A percentile compares a stretch with the other conserved stretches of the same genome.
Evolutionary conservation across 1,140 invertebrate genomes (phyloP).

Genomic region (Eriocheir sinensis): DNA sequence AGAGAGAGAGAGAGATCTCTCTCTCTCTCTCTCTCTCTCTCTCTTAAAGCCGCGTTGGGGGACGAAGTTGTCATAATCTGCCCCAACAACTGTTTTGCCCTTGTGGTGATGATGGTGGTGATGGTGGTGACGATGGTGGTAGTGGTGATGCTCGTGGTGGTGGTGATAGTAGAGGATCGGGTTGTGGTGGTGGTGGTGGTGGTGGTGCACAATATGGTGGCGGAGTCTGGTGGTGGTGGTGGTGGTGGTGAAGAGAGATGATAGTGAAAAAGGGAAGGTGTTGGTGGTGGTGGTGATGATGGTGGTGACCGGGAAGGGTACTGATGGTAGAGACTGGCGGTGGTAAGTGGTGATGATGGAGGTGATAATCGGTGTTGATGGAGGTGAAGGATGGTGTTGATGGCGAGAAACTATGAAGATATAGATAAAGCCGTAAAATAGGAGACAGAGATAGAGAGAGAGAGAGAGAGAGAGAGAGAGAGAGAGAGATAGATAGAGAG

Average conservation of each 20-base stretch:
- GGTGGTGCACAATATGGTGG: too few species aligned
- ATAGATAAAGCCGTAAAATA: too few species aligned
- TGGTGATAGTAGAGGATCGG: not conserved
- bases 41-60: not conserved
- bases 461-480: not conserved
- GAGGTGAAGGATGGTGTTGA: too few species aligned
- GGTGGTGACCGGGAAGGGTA: not conserved
- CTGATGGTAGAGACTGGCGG: too few species aligned
- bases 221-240: too few species aligned
- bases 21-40: slow-evolving; percentile 20
- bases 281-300: not conserved
- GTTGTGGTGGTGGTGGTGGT: not conserved
- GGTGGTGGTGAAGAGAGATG: not conserved
- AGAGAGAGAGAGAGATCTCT: too few species aligned
- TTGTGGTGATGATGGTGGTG: not conserved
- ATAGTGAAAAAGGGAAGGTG: too few species aligned
- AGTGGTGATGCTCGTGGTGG: not conserved
- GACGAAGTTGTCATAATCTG: not conserved
- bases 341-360: too few species aligned
- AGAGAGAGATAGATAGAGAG: not conserved
- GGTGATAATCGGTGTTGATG: too few species aligned
- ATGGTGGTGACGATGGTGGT: not conserved
- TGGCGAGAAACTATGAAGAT: too few species aligned
- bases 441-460: not conserved
- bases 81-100: not conserved